Evolutionary conservation across 2,888 invertebrate genomes (phyloP).

Genomic region (Volucella inflata): DNA sequence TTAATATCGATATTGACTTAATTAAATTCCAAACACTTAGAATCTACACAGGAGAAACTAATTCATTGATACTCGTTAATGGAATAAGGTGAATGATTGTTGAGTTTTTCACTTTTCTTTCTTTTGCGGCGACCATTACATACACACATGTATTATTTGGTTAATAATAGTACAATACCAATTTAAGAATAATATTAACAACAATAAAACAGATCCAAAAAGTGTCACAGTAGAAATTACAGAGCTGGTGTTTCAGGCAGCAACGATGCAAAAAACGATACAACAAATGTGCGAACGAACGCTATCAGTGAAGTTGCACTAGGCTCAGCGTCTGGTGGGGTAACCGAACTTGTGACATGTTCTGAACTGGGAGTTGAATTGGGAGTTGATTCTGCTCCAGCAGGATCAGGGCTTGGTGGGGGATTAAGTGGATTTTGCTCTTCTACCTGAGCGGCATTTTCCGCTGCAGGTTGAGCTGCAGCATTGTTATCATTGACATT

Average conservation of each 20-base stretch:
- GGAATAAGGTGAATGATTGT: conserved; percentile 36
- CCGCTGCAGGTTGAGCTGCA: conserved; percentile 65
- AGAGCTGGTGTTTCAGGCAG: conserved; percentile 92
- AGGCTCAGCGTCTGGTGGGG: conserved; percentile 79
- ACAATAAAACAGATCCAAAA: conserved; percentile 65
- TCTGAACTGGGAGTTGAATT: conserved; percentile 65
- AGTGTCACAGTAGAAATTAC: conserved; percentile 76
- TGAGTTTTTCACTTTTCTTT: conserved; percentile 10
- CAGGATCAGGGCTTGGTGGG: conserved; percentile 68
- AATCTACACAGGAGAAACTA: not conserved
- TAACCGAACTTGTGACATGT: conserved; percentile 66
- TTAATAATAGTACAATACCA: conserved; percentile 58
- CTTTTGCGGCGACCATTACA: conserved; percentile 32
- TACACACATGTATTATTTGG: conserved; percentile 38
- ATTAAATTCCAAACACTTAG: conserved; percentile 21
- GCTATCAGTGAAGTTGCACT: conserved; percentile 88
- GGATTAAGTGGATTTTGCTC: conserved; percentile 44
- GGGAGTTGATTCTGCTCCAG: conserved; percentile 76
- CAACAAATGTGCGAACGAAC: conserved; percentile 94
- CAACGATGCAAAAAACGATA: conserved; percentile 96
- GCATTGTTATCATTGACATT: conserved; percentile 81
- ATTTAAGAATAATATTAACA: conserved; percentile 61
- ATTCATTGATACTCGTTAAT: conserved; percentile 22
- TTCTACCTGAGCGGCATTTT: conserved; percentile 42
- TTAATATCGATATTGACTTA: conserved; percentile 24